Conservation (phyloP, 2,113 vertebrate species). For the Paratilapia polleni region DNA sequence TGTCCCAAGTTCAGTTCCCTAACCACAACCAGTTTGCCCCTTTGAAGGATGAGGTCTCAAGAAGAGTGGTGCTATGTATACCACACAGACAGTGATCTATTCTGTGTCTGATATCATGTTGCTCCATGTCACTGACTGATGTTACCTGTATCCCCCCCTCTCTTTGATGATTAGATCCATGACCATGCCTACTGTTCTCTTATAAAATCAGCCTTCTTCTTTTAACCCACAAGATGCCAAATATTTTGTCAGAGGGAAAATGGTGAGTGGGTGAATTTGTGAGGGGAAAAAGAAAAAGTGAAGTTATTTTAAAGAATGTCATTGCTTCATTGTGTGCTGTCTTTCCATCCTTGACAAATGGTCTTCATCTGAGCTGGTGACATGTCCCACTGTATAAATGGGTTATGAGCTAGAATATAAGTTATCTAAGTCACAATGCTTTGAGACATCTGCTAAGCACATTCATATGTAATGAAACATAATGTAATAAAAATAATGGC, state of each 20-base stretch:
- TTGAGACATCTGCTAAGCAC: conserved; percentile 71
- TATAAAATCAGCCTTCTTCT: conserved; percentile 80
- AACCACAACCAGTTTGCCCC: conserved; percentile 82
- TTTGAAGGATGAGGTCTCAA: conserved; percentile 80
- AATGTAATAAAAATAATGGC: conserved; percentile 70
- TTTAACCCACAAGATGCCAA: conserved; percentile 54
- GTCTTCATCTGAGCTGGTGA: conserved; percentile 65
- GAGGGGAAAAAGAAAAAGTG: conserved; percentile 11
- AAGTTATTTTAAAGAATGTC: conserved; percentile 69
- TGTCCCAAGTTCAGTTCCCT: conserved; percentile 83
- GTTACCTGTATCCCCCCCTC: conserved; percentile 66
- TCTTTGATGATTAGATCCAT: conserved; percentile 82
- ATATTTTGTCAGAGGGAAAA: conserved; percentile 13
- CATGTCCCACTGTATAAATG: conserved; percentile 65
- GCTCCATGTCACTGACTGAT: conserved; percentile 82
- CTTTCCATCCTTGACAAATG: conserved; percentile 74
- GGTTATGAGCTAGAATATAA: conserved; percentile 66
- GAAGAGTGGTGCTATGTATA: conserved; percentile 73
- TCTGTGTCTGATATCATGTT: conserved; percentile 79
- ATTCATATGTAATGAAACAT: conserved; percentile 64
- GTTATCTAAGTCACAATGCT: conserved; percentile 66
- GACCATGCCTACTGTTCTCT: conserved; percentile 80
- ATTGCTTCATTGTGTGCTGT: conserved; percentile 62
- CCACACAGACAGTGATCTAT: conserved; percentile 80
- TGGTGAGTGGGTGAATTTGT: conserved; percentile 2